A percentile compares a stretch with the other conserved stretches of the same genome.
Conservation (phyloP, 2,888 invertebrate genomes). For the Drosophila algonquin region DNA sequence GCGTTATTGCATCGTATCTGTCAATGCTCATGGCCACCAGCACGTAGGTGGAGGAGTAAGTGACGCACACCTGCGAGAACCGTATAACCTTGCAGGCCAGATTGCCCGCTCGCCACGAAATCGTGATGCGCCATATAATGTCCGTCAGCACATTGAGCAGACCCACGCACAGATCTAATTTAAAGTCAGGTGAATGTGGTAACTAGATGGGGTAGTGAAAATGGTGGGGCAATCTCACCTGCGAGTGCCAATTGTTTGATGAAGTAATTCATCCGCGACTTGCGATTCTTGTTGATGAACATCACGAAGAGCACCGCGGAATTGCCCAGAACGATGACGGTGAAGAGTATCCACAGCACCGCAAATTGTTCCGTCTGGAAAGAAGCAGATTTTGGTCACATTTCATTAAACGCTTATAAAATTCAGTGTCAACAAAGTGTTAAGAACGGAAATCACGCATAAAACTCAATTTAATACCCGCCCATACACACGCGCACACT, state of each 20-base stretch:
- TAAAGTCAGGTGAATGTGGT: background rate
- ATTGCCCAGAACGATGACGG: slow-evolving; percentile 94
- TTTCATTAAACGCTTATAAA: slow-evolving; percentile 56
- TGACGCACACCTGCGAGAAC: slow-evolving; percentile 94
- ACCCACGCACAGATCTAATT: slow-evolving; percentile 93
- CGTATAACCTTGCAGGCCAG: slow-evolving; percentile 94
- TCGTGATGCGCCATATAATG: slow-evolving; percentile 94
- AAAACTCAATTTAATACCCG: slow-evolving; percentile 72
- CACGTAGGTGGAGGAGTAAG: slow-evolving; percentile 96
- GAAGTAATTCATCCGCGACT: slow-evolving; percentile 97
- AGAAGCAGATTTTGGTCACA: slow-evolving; percentile 40
- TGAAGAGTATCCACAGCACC: slow-evolving; percentile 93
- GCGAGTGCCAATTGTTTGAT: slow-evolving; percentile 96
- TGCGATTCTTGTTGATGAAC: slow-evolving; percentile 91
- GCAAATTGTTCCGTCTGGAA: slow-evolving; percentile 93
- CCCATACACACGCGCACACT: slow-evolving; percentile 33
- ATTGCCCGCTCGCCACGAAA: slow-evolving; percentile 95
- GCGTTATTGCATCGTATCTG: slow-evolving; percentile 96
- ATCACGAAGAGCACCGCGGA: slow-evolving; percentile 94
- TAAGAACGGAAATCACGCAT: slow-evolving; percentile 74
- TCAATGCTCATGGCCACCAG: slow-evolving; percentile 96
- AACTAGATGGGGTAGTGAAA: background rate
- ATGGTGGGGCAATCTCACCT: slow-evolving; percentile 86
- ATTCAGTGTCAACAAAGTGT: slow-evolving; percentile 70
- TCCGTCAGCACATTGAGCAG: slow-evolving; percentile 94